Percentiles rank a stretch among this genome's conserved stretches.
phyloP scores from a whole-genome alignment of 2,113 vertebrate genomes.

The Colaptes auratus region DNA sequence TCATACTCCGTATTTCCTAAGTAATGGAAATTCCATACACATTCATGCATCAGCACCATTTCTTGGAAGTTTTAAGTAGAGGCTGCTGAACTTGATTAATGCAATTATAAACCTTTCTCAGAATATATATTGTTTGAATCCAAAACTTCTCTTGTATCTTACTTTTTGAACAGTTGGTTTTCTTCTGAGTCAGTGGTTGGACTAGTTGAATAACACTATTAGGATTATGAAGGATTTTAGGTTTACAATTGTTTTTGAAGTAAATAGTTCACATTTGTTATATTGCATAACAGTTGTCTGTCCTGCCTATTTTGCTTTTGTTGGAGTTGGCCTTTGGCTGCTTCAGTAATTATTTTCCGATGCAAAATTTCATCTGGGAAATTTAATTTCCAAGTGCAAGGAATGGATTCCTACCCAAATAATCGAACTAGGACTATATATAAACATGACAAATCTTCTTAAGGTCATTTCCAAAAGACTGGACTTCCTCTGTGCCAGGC shows the following conservation, averaged over 20 bases:
- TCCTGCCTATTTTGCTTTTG: slow-evolving; percentile 58
- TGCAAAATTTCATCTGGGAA: slow-evolving; percentile 63
- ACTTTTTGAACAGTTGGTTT: background rate
- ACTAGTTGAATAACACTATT: background rate
- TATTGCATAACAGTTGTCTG: slow-evolving; percentile 15
- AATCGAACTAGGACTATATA: slow-evolving; percentile 54
- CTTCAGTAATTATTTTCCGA: slow-evolving; percentile 65
- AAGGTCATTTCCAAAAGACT: slow-evolving; percentile 49
- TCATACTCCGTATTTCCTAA: background rate
- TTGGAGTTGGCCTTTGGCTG: slow-evolving; percentile 43
- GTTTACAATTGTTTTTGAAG: background rate
- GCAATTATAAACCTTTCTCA: background rate
- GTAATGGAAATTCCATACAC: background rate
- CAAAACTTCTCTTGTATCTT: background rate
- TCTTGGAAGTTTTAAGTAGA: background rate
- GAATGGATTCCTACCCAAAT: slow-evolving; percentile 46
- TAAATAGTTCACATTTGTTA: background rate
- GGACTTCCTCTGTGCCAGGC: background rate
- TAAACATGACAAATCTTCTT: slow-evolving; percentile 63
- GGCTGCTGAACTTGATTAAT: background rate
- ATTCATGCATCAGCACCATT: background rate
- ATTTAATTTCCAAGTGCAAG: slow-evolving; percentile 28
- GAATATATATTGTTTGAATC: background rate
- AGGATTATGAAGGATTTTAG: background rate
- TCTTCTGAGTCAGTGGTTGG: background rate